These are phyloP conservation scores for Tarsius wallacei DNA, from an alignment of 2,797 vertebrate species.

Conservation along the genomic window DNA sequence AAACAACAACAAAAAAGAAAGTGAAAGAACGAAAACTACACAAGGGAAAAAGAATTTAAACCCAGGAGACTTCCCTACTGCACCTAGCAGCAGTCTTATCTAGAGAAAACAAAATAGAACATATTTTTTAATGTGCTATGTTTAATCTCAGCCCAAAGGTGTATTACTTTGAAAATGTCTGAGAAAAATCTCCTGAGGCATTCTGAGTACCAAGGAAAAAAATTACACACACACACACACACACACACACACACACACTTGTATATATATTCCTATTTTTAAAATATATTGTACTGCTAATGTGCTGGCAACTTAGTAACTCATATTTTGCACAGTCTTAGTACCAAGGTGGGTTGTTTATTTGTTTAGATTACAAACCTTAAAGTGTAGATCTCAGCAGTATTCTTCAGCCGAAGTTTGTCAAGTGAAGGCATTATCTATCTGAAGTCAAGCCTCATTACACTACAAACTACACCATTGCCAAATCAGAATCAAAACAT, in stretches of 20 bases:
- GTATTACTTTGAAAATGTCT: not conserved
- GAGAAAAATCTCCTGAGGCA: slow-evolving; percentile 35
- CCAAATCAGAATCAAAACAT: slow-evolving; percentile 47
- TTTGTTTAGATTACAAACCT: slow-evolving; percentile 48
- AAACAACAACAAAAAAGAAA: no score
- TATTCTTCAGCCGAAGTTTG: slow-evolving; percentile 19
- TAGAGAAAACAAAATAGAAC: not conserved
- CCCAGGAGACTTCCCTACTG: not conserved
- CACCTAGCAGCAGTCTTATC: not conserved
- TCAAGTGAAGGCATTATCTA: slow-evolving; percentile 1
- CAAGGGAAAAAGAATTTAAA: slow-evolving; percentile 28
- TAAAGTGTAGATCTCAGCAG: slow-evolving; percentile 45
- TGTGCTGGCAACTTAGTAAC: slow-evolving; percentile 37
- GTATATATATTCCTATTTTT: slow-evolving; percentile 7
- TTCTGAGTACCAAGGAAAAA: slow-evolving; percentile 42
- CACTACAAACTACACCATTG: slow-evolving; percentile 17
- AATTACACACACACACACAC: no score
- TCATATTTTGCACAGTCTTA: slow-evolving; percentile 54
- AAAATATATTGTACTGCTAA: slow-evolving; percentile 48
- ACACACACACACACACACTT: no score
- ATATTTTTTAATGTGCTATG: not conserved
- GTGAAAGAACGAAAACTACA: slow-evolving; percentile 5
- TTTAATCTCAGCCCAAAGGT: not conserved
- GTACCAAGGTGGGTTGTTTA: not conserved
- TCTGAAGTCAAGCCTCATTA: not conserved